Conservation (phyloP, 2,888 invertebrate species). For the Argyresthia goedartella region DNA sequence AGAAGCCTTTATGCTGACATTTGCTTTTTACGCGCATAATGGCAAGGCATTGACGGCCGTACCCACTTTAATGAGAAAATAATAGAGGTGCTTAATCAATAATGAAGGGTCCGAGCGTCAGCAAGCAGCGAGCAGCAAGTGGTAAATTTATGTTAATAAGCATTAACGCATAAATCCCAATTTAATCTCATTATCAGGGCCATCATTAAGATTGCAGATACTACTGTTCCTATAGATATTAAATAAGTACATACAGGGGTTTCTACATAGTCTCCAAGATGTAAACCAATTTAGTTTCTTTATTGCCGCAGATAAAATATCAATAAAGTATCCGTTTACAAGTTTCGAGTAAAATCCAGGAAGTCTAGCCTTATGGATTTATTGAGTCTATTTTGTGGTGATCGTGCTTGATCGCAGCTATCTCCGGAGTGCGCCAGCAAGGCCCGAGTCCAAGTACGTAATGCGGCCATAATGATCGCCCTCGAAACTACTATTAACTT, state of each 20-base stretch:
- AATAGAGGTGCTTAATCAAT: slow-evolving; percentile 28
- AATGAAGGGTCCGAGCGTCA: neutral
- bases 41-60: neutral
- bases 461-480: slow-evolving; percentile 4
- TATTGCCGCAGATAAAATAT: slow-evolving; percentile 3
- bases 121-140: no score
- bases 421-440: neutral
- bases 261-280: no score
- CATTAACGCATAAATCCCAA: slow-evolving; percentile 11
- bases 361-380: slow-evolving; percentile 15
- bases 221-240: no score
- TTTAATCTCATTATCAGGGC: neutral
- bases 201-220: neutral
- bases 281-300: neutral
- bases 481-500: slow-evolving; percentile 4
- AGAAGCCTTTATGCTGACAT: neutral
- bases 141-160: slow-evolving; percentile 5
- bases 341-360: neutral
- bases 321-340: slow-evolving; percentile 2
- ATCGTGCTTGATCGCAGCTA: slow-evolving; percentile 14
- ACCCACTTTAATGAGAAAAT: slow-evolving; percentile 27
- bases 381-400: slow-evolving; percentile 22
- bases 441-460: neutral
- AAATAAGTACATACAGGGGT: no score
- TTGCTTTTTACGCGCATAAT: neutral